Percentiles rank a stretch among this genome's conserved stretches.
Conservation (phyloP, 2,888 invertebrate species). For the Melinaea menophilus region DNA sequence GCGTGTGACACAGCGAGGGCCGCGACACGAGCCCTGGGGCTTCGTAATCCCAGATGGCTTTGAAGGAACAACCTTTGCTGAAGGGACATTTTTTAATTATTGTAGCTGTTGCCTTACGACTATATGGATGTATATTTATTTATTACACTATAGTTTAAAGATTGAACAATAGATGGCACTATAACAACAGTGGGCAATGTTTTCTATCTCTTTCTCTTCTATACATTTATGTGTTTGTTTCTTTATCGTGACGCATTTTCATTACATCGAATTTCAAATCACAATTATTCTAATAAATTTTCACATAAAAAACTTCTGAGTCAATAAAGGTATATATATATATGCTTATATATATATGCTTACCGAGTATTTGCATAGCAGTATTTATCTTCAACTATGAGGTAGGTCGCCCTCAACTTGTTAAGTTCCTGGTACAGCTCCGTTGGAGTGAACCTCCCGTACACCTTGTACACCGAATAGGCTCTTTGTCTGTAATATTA, state of each 20-base stretch:
- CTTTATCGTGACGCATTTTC: too few relatives aligned
- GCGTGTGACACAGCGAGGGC: slow-evolving; percentile 47
- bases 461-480: slow-evolving; percentile 86
- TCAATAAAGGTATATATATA: not conserved
- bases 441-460: slow-evolving; percentile 84
- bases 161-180: too few relatives aligned
- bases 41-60: slow-evolving; percentile 59
- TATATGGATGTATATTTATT: too few relatives aligned
- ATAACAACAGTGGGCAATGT: too few relatives aligned
- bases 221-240: too few relatives aligned
- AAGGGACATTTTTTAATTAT: not conserved
- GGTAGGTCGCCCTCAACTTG: slow-evolving; percentile 83
- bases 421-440: slow-evolving; percentile 83
- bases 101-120: too few relatives aligned
- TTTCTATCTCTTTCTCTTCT: too few relatives aligned
- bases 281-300: too few relatives aligned
- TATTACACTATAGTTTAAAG: too few relatives aligned
- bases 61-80: slow-evolving; percentile 59
- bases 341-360: slow-evolving; percentile 36
- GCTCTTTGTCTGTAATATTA: slow-evolving; percentile 82
- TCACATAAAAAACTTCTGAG: not conserved
- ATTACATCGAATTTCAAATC: too few relatives aligned
- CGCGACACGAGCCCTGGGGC: slow-evolving; percentile 31
- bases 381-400: slow-evolving; percentile 84
- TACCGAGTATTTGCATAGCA: slow-evolving; percentile 81